Base-by-base conservation (phyloP, 2,113 vertebrate genomes). In the Dipodomys stephensi region DNA sequence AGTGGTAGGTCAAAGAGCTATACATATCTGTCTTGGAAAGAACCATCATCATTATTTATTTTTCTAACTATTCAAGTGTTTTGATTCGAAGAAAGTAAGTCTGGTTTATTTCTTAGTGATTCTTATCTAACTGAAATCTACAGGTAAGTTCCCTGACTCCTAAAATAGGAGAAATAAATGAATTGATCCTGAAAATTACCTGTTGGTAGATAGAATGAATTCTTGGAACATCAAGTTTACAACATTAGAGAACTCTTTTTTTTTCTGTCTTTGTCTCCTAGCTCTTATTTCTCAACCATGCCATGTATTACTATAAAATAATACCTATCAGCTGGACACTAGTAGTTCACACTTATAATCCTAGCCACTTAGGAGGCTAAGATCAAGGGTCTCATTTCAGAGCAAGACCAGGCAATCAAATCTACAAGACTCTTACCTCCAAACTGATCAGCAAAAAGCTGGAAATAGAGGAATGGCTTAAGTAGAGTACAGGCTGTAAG, bases 41-140 rank as follows among this genome's bases (percentile, higher is more conserved):
- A 89, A 68, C 83, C 80, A 82, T 85, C 30, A 30, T 87, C 22
- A 65, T 69, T 67, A 32, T 62, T 94, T 39, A 92, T 94, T 91
- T 87, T 87, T 25, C 87, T 53, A 57, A 62, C 35, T 74, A n/a
- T 53, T 87, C 65, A 73, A 30, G 87, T 81, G 13, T 84, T 92
- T 72, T 68, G 18, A 46, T 15, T 12, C 46, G 76, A 46, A 71
- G 12, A 87, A n/a, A 57, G 7, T 67, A 91, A 53, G 4, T 83
- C 72, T 68, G 19, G 46, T 87, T 68, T 90, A 64, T 81, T 93
- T 95, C 62, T 28, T 87, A 67, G 49, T 91, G 68, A 1, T 91
- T 11, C 28, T 82, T 83, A 62, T 22, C 71, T 89, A 87, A 89
- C 30, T 78, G 53, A 94, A 94, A 87, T 18, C 0, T 10, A 88